Evolutionary conservation across 2,797 vertebrate genomes (phyloP), one percentile per base, ranked within the genome.

Genomic region (Premnoplex brunnescens): DNA sequence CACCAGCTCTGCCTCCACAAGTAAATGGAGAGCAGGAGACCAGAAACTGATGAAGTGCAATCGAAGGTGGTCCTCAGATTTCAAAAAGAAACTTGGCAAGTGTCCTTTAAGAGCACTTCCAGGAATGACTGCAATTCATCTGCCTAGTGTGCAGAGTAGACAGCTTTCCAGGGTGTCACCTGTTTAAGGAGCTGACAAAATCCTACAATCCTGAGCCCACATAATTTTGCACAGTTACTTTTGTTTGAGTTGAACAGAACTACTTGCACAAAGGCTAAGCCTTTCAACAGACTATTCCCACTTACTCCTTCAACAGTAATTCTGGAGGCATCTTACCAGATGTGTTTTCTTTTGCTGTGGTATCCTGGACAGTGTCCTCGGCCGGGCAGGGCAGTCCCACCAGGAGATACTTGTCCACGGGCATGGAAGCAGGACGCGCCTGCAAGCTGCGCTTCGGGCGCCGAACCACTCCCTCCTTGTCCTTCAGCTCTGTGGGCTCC

Each of bases 381-480:
- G 98, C 95, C 17, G 98, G 98, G 89, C 99, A 96, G 0, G 98
- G 98, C 83, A 99, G 96, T 59, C 98, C 98, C 23, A 98, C 98
- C 83, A 99, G 98, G 21, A 99, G 98, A 30, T 98, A 98, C 56
- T 98, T 99, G 92, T 99, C 99, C 93, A 99, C 97, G 0, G 99
- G 99, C 99, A 99, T 99, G 34, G 99, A 99, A 19, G 97, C 97
- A 2, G 99, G 99, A 34, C 99, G 98, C 4, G 98, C 98, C 95
- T 98, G 98, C 83, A 96, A 2, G 30, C 97, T 97, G 20, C 97
- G 97, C 1, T 98, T 98, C 2, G 97, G 96, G 58, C 98, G 98
- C 83, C 97, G 95, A 1, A 98, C 88, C 18, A 98, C 91, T 1
- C 95, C 97, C 0, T 97, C 98, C 59, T 95, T 96, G 72, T 98